Base-by-base conservation (phyloP, 2,113 vertebrate species). In the Microcebus tavaratra region DNA sequence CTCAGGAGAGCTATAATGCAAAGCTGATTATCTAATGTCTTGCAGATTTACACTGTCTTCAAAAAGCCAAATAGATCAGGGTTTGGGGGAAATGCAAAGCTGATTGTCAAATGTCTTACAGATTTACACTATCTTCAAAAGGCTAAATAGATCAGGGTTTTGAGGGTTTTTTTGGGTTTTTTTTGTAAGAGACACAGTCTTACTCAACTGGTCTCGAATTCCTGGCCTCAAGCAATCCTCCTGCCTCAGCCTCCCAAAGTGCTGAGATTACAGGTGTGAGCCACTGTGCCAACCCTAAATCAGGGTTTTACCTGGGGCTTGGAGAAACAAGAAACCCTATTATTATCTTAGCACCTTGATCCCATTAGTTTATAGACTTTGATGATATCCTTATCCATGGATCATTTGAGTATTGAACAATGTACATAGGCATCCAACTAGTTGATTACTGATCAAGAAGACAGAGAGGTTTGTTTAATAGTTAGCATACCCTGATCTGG, bases 11-110 rank as follows among this genome's bases (percentile, higher is more conserved):
- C 79, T 95, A 63, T 67, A 55, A 82, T 79, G 86, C 42, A 92
- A 88, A 90, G 8, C 42, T 91, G 55, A 88, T 73, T 92, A 75
- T 87, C 87, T 89, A 92, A 65, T 80, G 50, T 95, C 95, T 83
- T 94, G 79, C 45, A 91, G 50, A 89, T 48, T 94, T 83, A 39
- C 5, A 61, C 55, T 91, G 42, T 97, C 68, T 95, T 92, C 79
- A 89, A 78, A 97, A 91, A 45, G 55, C 89, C 85, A 96, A 97
- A 94, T 95, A 88, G 89, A 86, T 78, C 63, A 87, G 89, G 50
- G 21, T 61, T 61, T 25, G 23, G 59, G 9, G 53, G 17, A 55
- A 55, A 82, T 79, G 86, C 42, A 90, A 88, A 90, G 8, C 36
- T 93, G 59, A 88, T 73, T 92, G 75, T 87, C 87, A 85, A 92